Conservation (phyloP, 2,888 invertebrate species). For the Beris chalybata region DNA sequence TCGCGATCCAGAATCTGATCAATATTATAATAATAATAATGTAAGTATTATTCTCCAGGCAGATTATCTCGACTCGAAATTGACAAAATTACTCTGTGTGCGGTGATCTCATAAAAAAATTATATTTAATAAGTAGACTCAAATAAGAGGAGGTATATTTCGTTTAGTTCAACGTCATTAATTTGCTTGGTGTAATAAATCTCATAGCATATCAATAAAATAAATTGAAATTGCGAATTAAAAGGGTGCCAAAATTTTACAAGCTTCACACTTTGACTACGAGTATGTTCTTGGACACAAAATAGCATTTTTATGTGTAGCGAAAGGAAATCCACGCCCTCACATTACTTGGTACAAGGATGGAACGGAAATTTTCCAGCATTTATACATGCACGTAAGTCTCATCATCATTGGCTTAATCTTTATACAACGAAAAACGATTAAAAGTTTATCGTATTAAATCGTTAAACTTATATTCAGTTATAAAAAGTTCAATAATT, state of each 20-base stretch:
- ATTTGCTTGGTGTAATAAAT: no score
- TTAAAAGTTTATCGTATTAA: conserved; percentile 12
- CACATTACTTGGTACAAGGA: conserved; percentile 97
- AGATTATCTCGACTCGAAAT: neutral
- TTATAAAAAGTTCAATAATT: neutral
- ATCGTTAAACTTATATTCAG: conserved; percentile 12
- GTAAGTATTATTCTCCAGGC: conserved; percentile 59
- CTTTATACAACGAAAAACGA: neutral
- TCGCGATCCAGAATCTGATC: conserved; percentile 85
- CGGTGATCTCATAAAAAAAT: no score
- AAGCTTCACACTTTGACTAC: conserved; percentile 89
- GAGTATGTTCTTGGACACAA: conserved; percentile 94
- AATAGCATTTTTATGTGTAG: conserved; percentile 89
- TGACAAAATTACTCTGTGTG: conserved; percentile 21
- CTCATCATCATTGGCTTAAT: neutral
- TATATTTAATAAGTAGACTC: no score
- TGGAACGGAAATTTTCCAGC: conserved; percentile 88
- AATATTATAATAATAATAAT: conserved; percentile 87
- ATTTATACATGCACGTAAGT: conserved; percentile 84
- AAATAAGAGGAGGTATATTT: no score
- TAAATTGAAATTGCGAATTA: neutral
- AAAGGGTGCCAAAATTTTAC: conserved; percentile 86
- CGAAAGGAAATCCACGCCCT: conserved; percentile 85
- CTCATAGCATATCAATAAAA: neutral
- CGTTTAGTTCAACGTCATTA: no score